Evolutionary conservation across 2,888 invertebrate genomes (phyloP).

Genomic region (Ornithoptera alexandrae): DNA sequence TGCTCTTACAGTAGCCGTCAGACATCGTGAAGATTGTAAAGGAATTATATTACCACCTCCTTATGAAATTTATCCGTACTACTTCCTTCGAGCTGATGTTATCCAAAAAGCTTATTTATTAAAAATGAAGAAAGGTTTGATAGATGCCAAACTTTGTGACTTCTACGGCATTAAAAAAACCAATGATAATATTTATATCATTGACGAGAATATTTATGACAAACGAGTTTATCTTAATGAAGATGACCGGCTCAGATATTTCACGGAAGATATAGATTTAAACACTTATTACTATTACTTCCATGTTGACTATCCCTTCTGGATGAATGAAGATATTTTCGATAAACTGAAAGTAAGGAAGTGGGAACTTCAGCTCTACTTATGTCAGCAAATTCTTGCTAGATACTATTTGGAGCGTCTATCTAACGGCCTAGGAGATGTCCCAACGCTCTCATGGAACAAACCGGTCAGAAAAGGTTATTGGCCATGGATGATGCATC

Average conservation of each 20-base stretch:
- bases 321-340: slow-evolving; percentile 75
- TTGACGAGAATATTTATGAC: slow-evolving; percentile 84
- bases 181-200: slow-evolving; percentile 77
- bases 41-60: slow-evolving; percentile 77
- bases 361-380: slow-evolving; percentile 79
- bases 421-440: slow-evolving; percentile 69
- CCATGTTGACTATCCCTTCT: slow-evolving; percentile 82
- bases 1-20: slow-evolving; percentile 74
- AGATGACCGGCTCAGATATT: slow-evolving; percentile 81
- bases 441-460: slow-evolving; percentile 70
- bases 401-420: slow-evolving; percentile 79
- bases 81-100: slow-evolving; percentile 84
- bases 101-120: slow-evolving; percentile 78
- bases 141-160: slow-evolving; percentile 73
- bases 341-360: slow-evolving; percentile 61
- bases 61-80: slow-evolving; percentile 82
- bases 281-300: slow-evolving; percentile 82
- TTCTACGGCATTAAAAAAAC: slow-evolving; percentile 74
- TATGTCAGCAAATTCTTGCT: slow-evolving; percentile 84
- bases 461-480: slow-evolving; percentile 72
- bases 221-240: slow-evolving; percentile 72
- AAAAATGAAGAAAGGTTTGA: slow-evolving; percentile 72
- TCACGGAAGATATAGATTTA: slow-evolving; percentile 84
- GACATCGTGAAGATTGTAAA: slow-evolving; percentile 74
- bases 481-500: slow-evolving; percentile 77